Evolutionary conservation across 2,113 vertebrate species (phyloP), one percentile per base, ranked within the genome.

Genomic region (Antennarius striatus): DNA sequence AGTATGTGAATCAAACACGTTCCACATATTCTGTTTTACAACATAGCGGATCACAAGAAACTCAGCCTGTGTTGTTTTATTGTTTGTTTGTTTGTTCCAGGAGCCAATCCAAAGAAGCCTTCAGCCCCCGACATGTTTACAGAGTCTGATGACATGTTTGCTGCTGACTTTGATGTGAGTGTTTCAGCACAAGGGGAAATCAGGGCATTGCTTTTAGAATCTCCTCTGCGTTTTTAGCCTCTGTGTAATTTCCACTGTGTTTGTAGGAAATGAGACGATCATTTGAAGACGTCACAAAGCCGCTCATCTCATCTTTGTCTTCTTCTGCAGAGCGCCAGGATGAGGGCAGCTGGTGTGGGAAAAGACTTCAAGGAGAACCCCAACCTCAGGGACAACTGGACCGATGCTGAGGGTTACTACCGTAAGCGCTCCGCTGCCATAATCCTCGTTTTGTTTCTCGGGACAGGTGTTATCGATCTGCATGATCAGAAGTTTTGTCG

Each of bases 351-450:
- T 66, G 97, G 98, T 13, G 93, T 98, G 52, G 98, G 98, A 66
- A 99, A 98, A 88, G 98, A 99, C 90, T 99, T 98, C 90, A 99
- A 99, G 83, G 98, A 99, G 86, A 99, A 99, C 86, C 98, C 97
- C 65, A 99, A 99, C 83, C 96, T 99, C 86, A 94, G 96, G 92
- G 98, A 99, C 89, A 99, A 99, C 89, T 99, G 98, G 98, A 99
- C 98, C 0, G 98, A 99, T 73, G 95, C 98, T 13, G 98, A 99
- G 86, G 98, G 98, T 68, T 99, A 99, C 90, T 99, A 99, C 68
- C 93, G 98, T 99, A 90, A 94, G 96, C 93, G 9, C 36, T 8
- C 51, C 16, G 4, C 52, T 2, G 43, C n/a, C 1, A 9, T 13
- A n/a, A 43, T 17, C 10, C 36, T 36, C 16, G 7, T 5, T 3